Base-by-base conservation (phyloP, 2,888 invertebrate genomes). In the Bombyx huttoni region DNA sequence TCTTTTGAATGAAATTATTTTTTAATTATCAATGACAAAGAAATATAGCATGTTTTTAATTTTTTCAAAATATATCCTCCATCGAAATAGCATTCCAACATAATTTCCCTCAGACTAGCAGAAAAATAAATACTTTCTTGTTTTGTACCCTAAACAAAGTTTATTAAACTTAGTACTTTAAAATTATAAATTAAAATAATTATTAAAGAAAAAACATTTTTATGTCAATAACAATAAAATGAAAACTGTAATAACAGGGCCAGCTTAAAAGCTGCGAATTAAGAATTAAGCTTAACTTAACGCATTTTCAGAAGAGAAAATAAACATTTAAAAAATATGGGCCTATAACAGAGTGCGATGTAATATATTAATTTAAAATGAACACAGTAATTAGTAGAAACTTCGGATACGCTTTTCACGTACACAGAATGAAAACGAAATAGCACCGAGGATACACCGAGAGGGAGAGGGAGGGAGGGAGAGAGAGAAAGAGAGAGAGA, bases 401-500 rank as follows among this genome's bases (percentile, higher is more conserved):
- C 40, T 3, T 40, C 12, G 49, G 34, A 13, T 40, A 40, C 40
- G 40, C 7, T 40, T 13, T 24, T 24, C 24, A 0, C 24, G 24
- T 24, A 24, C 24, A 5, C 40, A 51, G 50, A 50, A 47, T 52
- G 49, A 72, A 65, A 73, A 75, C 69, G 59, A 63, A 56, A 61
- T 76, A 84, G 84, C 85, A 86, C 85, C 83, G 75, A 75, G 77
- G 73, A 74, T 76, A 78, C 78, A 79, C 75, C 74, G 62, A 61
- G 24, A 5, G 24, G 24, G 24, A 24, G 24, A 24, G 24, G 5
- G 24, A 24, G 24, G 5, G 24, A 24, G 24, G 5, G 24, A 24
- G 24, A 24, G 1, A 24, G 1, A 24, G 24, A 24, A 60, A 62
- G 67, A 63, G 63, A 40, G 40, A 40, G 40, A 7, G 47, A 35